Conservation (phyloP, 1,140 invertebrate species). For the Drosophila pallidifrons region DNA sequence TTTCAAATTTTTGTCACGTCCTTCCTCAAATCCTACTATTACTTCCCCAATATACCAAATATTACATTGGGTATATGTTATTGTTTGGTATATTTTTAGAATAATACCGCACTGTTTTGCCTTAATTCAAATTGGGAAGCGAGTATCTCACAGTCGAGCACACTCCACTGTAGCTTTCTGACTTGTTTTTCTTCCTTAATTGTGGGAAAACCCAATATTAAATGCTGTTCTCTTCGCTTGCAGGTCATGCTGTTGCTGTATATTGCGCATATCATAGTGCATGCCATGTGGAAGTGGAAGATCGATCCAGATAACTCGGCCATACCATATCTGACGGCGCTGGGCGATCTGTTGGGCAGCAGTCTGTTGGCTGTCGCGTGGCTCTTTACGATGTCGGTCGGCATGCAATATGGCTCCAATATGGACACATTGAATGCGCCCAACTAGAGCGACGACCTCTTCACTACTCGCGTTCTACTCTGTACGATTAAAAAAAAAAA, state of each 20-base stretch:
- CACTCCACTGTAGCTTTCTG: too few relatives aligned
- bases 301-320: slow-evolving; percentile 99
- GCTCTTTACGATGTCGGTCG: slow-evolving; percentile 90
- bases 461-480: neutral
- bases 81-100: too few relatives aligned
- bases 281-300: slow-evolving; percentile 95
- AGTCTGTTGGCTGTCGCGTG: slow-evolving; percentile 94
- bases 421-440: slow-evolving; percentile 75
- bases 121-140: too few relatives aligned
- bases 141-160: too few relatives aligned
- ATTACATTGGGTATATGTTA: too few relatives aligned
- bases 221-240: neutral
- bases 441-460: slow-evolving; percentile 49
- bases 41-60: too few relatives aligned
- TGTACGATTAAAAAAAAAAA: neutral
- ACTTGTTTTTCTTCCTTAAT: too few relatives aligned
- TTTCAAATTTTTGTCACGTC: too few relatives aligned
- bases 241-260: slow-evolving; percentile 93
- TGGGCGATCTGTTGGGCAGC: slow-evolving; percentile 97
- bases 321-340: slow-evolving; percentile 97
- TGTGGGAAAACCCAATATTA: too few relatives aligned
- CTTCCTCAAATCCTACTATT: too few relatives aligned
- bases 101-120: too few relatives aligned
- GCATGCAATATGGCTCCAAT: slow-evolving; percentile 86
- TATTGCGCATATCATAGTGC: slow-evolving; percentile 94